These are phyloP conservation scores for Trachelus iudaicus DNA, from an alignment of 2,888 invertebrate species.

Conservation along the genomic window DNA sequence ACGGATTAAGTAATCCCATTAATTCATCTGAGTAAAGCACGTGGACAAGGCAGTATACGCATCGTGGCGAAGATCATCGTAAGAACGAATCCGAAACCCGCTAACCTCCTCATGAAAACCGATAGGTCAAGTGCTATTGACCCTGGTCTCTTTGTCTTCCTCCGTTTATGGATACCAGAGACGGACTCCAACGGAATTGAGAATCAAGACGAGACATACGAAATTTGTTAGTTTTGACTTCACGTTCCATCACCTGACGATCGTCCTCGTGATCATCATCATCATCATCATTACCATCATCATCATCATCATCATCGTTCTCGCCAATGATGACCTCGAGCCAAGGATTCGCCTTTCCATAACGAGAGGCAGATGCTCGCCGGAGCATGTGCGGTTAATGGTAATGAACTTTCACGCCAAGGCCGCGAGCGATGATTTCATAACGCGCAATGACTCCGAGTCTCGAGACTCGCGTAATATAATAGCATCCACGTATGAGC, in stretches of 20 bases:
- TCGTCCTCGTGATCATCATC: neutral
- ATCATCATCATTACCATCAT: neutral
- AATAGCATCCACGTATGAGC: neutral
- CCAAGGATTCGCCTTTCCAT: neutral
- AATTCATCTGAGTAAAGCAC: neutral
- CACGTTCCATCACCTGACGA: neutral
- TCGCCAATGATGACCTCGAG: neutral
- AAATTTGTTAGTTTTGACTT: neutral
- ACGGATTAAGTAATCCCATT: constrained; percentile 42
- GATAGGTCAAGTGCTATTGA: neutral
- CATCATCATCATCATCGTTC: neutral
- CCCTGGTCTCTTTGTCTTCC: neutral
- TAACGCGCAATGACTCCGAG: constrained; percentile 40
- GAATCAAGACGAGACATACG: neutral
- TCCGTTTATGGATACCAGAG: neutral
- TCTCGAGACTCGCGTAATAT: neutral
- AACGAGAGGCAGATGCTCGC: neutral
- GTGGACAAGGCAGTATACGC: neutral
- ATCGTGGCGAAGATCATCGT: neutral
- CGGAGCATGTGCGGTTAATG: constrained; percentile 51
- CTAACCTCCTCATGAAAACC: neutral
- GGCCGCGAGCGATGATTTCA: constrained; percentile 60
- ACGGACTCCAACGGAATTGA: neutral
- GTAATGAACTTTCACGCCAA: constrained; percentile 64
- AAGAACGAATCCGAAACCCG: neutral